Evolutionary conservation across 2,113 vertebrate genomes (phyloP).

Genomic region (Trematomus loennbergii): DNA sequence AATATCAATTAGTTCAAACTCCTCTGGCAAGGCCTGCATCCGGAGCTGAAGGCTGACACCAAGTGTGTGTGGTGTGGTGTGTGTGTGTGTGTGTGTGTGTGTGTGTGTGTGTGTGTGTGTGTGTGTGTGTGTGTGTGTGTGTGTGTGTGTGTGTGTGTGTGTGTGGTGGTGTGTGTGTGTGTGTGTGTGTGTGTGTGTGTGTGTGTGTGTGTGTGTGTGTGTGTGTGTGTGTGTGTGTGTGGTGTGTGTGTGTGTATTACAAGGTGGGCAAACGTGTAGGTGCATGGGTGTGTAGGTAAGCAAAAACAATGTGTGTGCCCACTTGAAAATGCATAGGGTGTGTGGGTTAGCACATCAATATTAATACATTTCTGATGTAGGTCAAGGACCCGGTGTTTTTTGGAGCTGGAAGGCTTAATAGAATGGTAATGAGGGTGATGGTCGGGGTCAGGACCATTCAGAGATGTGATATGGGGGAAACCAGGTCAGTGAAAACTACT

Average conservation of each 20-base stretch:
- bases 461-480: constrained; percentile 28
- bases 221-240: background rate
- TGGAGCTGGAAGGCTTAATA: constrained; percentile 14
- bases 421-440: constrained; percentile 58
- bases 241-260: background rate
- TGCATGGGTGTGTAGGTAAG: background rate
- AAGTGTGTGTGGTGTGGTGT: background rate
- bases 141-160: background rate
- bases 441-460: constrained; percentile 43
- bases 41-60: constrained; percentile 49
- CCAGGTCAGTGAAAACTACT: constrained; percentile 15
- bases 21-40: constrained; percentile 54
- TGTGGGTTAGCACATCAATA: constrained; percentile 55
- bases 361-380: constrained; percentile 51
- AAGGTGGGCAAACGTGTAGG: background rate
- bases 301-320: background rate
- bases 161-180: background rate
- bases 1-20: constrained; percentile 81
- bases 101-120: background rate
- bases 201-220: background rate
- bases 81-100: too few relatives aligned
- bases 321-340: constrained; percentile 26
- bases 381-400: constrained; percentile 45
- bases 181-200: background rate
- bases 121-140: background rate